Conservation (phyloP, 2,797 vertebrate species). For the Pristis pectinata region DNA sequence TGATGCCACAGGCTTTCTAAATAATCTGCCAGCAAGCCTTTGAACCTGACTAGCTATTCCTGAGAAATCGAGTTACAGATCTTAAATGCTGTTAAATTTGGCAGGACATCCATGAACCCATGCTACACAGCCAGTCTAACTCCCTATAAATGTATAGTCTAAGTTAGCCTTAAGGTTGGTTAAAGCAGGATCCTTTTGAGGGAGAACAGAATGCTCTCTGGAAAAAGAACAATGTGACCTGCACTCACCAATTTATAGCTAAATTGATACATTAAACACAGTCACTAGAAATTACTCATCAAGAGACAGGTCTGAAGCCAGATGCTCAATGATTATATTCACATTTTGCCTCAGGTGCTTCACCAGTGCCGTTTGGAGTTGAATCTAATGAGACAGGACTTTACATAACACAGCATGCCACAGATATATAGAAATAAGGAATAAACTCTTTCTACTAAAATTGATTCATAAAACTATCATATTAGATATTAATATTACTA, state of each 20-base stretch:
- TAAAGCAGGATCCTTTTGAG: neutral
- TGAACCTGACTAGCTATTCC: neutral
- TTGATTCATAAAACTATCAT: neutral
- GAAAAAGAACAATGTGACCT: neutral
- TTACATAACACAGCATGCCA: neutral
- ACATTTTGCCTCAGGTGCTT: neutral
- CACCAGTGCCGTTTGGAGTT: neutral
- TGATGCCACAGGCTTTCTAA: neutral
- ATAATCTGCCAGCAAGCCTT: neutral
- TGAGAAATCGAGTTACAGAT: neutral
- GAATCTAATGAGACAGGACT: neutral
- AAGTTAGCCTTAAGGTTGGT: neutral
- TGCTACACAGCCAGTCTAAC: too few relatives aligned
- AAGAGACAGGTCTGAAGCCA: neutral
- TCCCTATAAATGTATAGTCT: too few relatives aligned
- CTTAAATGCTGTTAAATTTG: neutral
- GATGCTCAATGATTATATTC: slow-evolving; percentile 10
- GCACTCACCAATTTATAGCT: neutral
- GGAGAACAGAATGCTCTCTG: neutral
- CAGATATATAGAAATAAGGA: neutral
- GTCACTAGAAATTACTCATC: neutral
- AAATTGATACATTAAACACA: neutral
- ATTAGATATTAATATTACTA: neutral
- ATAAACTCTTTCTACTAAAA: neutral
- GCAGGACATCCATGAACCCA: neutral